phyloP scores from a whole-genome alignment of 2,113 vertebrate species.

The Larimichthys polyactis region DNA sequence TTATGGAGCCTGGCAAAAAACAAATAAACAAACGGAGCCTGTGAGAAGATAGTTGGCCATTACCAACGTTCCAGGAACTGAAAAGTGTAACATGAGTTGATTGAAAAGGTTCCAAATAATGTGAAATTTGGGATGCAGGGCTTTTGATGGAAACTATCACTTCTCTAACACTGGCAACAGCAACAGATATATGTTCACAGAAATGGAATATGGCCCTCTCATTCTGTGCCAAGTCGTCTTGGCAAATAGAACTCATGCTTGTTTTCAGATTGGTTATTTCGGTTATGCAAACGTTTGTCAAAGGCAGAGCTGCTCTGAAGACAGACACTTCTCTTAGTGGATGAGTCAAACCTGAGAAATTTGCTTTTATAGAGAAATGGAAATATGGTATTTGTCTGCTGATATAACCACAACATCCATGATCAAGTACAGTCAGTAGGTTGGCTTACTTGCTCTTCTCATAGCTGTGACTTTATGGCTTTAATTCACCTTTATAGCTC shows the following conservation, averaged over 20 bases:
- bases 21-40: constrained; percentile 46
- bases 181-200: constrained; percentile 39
- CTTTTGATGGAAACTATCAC: constrained; percentile 48
- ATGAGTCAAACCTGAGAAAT: background rate
- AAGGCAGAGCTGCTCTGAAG: constrained; percentile 16
- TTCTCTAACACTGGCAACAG: constrained; percentile 52
- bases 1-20: constrained; percentile 44
- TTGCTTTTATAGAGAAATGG: background rate
- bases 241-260: constrained; percentile 37
- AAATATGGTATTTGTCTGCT: background rate
- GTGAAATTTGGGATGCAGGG: constrained; percentile 48
- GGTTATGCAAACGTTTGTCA: constrained; percentile 20
- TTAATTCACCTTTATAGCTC: constrained; percentile 24
- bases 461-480: constrained; percentile 4
- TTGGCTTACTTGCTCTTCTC: background rate
- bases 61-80: constrained; percentile 45
- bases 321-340: constrained; percentile 5
- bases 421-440: background rate
- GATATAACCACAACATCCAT: background rate
- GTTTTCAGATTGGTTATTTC: constrained; percentile 36
- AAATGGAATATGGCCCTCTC: constrained; percentile 38
- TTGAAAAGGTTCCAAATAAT: constrained; percentile 57
- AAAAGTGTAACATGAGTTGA: constrained; percentile 46
- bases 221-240: constrained; percentile 56
- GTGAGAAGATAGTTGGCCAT: constrained; percentile 41